A percentile compares a stretch with the other conserved stretches of the same genome.
phyloP scores from a whole-genome alignment of 2,888 invertebrate genomes.

The Julus scandinavius region DNA sequence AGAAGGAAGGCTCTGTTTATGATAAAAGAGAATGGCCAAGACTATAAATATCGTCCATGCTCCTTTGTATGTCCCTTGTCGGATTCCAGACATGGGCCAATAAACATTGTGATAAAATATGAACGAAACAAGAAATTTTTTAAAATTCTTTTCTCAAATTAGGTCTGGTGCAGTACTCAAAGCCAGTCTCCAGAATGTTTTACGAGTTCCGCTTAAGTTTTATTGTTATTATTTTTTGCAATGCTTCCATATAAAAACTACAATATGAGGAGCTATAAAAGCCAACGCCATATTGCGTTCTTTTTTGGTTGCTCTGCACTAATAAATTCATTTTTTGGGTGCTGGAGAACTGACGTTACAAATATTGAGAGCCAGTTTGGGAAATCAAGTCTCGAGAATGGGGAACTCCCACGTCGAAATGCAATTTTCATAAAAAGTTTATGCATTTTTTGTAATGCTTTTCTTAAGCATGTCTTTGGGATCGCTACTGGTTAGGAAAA shows the following conservation, averaged over 20 bases:
- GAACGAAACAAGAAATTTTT: not conserved
- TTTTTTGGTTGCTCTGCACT: not conserved
- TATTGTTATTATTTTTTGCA: not conserved
- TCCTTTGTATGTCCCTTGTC: not conserved
- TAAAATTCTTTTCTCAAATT: not conserved
- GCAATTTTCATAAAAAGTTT: slow-evolving; percentile 36
- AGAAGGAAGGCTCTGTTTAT: too few relatives aligned
- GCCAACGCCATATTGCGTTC: not conserved
- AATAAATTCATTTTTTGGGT: not conserved
- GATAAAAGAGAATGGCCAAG: too few relatives aligned
- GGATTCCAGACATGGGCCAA: not conserved
- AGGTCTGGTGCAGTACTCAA: not conserved
- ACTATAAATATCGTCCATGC: too few relatives aligned
- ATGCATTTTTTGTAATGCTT: not conserved
- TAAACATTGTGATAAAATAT: not conserved
- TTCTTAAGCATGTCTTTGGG: not conserved
- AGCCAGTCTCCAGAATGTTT: not conserved
- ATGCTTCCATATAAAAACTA: not conserved
- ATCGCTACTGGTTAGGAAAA: not conserved
- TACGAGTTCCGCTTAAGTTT: not conserved
- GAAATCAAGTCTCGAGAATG: not conserved
- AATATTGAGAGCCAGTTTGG: slow-evolving; percentile 43
- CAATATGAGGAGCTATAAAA: not conserved
- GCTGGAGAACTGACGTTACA: not conserved
- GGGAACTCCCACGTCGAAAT: not conserved